Percentiles rank a stretch among this genome's conserved stretches.
These are phyloP conservation scores for Poecilia picta DNA, from an alignment of 2,797 vertebrate genomes.

Conservation along the genomic window DNA sequence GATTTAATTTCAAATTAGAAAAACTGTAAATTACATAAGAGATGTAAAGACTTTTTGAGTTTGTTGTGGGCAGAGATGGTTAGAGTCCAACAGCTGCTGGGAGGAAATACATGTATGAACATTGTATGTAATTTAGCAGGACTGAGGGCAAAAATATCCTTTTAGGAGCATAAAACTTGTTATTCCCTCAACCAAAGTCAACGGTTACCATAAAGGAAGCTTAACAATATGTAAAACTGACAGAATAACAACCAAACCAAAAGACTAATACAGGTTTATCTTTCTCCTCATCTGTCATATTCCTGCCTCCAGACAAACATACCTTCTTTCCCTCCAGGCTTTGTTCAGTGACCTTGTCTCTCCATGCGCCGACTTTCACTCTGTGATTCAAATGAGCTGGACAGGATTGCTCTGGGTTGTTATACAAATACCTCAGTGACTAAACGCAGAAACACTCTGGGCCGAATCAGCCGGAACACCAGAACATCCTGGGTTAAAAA, in stretches of 20 bases:
- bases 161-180: background rate
- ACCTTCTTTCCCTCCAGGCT: slow-evolving; percentile 7
- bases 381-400: slow-evolving; percentile 45
- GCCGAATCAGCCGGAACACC: background rate
- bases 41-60: too few relatives aligned
- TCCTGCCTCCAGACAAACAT: slow-evolving; percentile 7
- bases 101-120: too few relatives aligned
- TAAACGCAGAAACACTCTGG: slow-evolving; percentile 13
- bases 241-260: background rate
- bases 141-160: background rate
- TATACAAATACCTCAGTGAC: slow-evolving; percentile 41
- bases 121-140: background rate
- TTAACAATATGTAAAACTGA: background rate
- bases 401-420: slow-evolving; percentile 12
- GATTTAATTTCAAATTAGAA: too few relatives aligned
- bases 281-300: slow-evolving; percentile 13
- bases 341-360: slow-evolving; percentile 45
- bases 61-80: too few relatives aligned
- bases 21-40: too few relatives aligned
- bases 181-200: background rate
- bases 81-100: too few relatives aligned
- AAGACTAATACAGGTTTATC: slow-evolving; percentile 3
- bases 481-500: background rate
- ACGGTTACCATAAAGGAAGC: background rate
- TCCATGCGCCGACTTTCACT: slow-evolving; percentile 33